These are phyloP conservation scores for Drosophila nigrodunni DNA, from an alignment of 1,140 invertebrate genomes.

Conservation along the genomic window DNA sequence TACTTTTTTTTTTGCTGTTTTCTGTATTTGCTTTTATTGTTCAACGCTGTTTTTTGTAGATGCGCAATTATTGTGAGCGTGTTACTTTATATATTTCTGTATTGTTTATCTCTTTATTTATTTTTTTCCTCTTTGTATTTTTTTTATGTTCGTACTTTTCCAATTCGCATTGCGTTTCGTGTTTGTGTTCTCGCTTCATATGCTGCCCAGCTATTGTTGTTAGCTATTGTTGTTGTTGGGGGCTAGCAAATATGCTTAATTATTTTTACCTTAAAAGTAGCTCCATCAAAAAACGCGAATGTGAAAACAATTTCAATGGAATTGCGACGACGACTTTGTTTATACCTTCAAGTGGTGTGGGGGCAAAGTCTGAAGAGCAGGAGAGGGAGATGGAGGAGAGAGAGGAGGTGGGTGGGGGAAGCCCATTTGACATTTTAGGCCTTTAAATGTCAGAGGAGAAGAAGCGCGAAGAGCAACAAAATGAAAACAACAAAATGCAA, in stretches of 20 bases:
- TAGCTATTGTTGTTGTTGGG: slow-evolving; percentile 56
- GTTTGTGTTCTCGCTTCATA: slow-evolving; percentile 55
- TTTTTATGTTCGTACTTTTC: slow-evolving; percentile 45
- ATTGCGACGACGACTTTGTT: slow-evolving; percentile 14
- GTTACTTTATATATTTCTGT: slow-evolving; percentile 78
- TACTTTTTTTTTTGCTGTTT: slow-evolving; percentile 10
- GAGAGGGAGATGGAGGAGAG: background rate
- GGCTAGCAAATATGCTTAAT: slow-evolving; percentile 79
- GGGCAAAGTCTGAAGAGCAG: background rate
- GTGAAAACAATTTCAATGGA: slow-evolving; percentile 73
- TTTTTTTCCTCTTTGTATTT: slow-evolving; percentile 16
- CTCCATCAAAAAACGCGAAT: slow-evolving; percentile 78
- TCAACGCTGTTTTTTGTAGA: slow-evolving; percentile 64
- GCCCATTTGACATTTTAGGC: slow-evolving; percentile 81
- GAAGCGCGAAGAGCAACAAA: slow-evolving; percentile 25
- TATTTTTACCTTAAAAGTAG: slow-evolving; percentile 83
- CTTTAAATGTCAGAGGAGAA: slow-evolving; percentile 69
- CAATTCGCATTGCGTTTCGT: slow-evolving; percentile 65
- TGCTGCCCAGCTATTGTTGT: slow-evolving; percentile 49
- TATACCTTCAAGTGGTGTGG: slow-evolving; percentile 1
- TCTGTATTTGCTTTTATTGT: slow-evolving; percentile 66
- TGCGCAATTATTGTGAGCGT: slow-evolving; percentile 82
- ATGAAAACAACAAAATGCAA: slow-evolving; percentile 61
- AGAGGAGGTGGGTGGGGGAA: slow-evolving; percentile 19
- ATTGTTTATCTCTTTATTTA: slow-evolving; percentile 52